Percentiles rank a stretch among this genome's conserved stretches.
These are phyloP conservation scores for Phengaris arion DNA, from an alignment of 2,888 invertebrate species.

Conservation along the genomic window DNA sequence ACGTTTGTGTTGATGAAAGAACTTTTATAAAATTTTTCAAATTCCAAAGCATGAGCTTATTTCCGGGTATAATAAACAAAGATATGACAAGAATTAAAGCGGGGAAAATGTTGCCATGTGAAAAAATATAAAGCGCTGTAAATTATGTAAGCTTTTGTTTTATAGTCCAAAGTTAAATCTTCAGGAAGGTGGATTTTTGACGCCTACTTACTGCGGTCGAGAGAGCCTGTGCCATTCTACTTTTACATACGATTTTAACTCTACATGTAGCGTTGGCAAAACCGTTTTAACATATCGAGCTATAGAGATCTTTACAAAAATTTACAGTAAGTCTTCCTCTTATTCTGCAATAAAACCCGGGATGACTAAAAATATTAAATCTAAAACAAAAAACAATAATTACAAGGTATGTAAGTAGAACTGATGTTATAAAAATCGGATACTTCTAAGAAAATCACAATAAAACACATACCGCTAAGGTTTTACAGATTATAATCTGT, in stretches of 20 bases:
- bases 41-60: neutral
- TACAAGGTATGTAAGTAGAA: no score
- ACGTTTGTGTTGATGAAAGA: neutral
- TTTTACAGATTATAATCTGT: no score
- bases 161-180: constrained; percentile 34
- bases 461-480: no score
- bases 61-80: constrained; percentile 20
- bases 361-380: no score
- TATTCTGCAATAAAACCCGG: no score
- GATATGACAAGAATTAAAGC: neutral
- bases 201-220: constrained; percentile 50
- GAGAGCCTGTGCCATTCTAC: constrained; percentile 43
- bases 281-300: neutral
- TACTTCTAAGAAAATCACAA: no score
- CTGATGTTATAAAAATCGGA: no score
- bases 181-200: constrained; percentile 44
- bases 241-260: constrained; percentile 46
- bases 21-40: neutral
- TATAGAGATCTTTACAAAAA: no score
- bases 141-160: constrained; percentile 25
- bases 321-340: no score
- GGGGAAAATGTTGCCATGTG: constrained; percentile 11
- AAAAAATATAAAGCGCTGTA: constrained; percentile 20
- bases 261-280: constrained; percentile 37
- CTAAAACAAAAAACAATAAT: no score